Percentiles rank a stretch among this genome's conserved stretches.
Evolutionary conservation across 1,140 invertebrate genomes (phyloP).

Genomic region (Calycopis cecrops): DNA sequence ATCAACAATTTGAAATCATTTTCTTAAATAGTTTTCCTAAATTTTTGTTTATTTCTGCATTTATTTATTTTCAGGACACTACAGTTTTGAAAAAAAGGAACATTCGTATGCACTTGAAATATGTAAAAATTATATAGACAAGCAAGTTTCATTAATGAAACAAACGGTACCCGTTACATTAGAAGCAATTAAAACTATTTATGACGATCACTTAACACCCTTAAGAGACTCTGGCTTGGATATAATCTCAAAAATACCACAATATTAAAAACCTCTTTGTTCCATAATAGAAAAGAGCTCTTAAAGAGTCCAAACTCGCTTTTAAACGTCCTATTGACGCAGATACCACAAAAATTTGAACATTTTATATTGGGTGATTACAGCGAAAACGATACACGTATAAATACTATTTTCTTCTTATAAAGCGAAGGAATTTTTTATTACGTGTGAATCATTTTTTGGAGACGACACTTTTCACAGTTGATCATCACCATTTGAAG

Average conservation of each 20-base stretch:
- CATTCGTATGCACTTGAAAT: no score
- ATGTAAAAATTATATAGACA: no score
- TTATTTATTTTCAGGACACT: no score
- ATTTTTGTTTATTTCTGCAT: no score
- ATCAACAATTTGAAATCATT: no score
- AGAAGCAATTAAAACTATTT: constrained; percentile 10
- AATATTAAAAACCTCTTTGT: constrained; percentile 13
- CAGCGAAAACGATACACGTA: constrained; percentile 6
- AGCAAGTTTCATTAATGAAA: no score
- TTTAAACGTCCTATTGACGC: constrained; percentile 2
- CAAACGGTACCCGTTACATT: no score
- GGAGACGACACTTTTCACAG: constrained; percentile 4
- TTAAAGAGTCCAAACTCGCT: constrained; percentile 7
- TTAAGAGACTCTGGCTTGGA: constrained; percentile 9
- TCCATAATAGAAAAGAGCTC: constrained; percentile 9
- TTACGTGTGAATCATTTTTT: constrained; percentile 11
- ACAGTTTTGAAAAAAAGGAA: no score
- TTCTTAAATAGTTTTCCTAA: no score
- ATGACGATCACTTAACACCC: constrained; percentile 10
- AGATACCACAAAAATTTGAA: constrained; percentile 13
- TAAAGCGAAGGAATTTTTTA: constrained; percentile 9
- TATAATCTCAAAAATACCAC: constrained; percentile 8
- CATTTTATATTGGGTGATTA: constrained; percentile 11
- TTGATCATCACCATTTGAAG: constrained; percentile 11
- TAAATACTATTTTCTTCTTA: constrained; percentile 6